Percentiles rank a stretch among this genome's conserved stretches.
phyloP scores from a whole-genome alignment of 2,888 invertebrate genomes.

The Ypsolopha scabrella region DNA sequence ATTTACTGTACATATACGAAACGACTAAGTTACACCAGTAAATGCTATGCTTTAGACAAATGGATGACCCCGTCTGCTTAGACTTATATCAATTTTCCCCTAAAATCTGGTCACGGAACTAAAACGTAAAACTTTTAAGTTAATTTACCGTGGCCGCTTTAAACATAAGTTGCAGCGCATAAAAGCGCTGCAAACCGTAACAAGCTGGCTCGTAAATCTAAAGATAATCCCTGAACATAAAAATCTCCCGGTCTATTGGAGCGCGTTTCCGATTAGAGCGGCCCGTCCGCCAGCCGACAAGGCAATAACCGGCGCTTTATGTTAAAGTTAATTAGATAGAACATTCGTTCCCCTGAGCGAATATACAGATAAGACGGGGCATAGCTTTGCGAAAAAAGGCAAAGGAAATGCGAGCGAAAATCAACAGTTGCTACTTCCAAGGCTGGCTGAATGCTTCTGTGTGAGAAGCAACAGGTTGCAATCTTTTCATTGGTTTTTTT shows the following conservation, averaged over 20 bases:
- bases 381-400: slow-evolving; percentile 24
- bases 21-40: no score
- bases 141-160: no score
- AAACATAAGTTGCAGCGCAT: background rate
- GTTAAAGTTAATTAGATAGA: slow-evolving; percentile 65
- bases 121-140: no score
- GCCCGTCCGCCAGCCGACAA: slow-evolving; percentile 36
- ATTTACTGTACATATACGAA: no score
- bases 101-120: no score
- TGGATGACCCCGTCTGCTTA: no score
- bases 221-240: slow-evolving; percentile 11
- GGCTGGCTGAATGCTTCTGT: background rate
- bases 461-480: slow-evolving; percentile 7
- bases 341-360: slow-evolving; percentile 60
- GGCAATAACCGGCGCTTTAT: slow-evolving; percentile 59
- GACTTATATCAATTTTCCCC: no score
- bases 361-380: slow-evolving; percentile 44
- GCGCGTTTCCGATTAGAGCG: slow-evolving; percentile 41
- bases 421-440: slow-evolving; percentile 13
- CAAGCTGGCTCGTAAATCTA: slow-evolving; percentile 1
- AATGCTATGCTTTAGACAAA: no score
- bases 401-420: slow-evolving; percentile 36
- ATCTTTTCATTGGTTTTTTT: background rate
- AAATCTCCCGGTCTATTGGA: slow-evolving; percentile 27
- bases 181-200: slow-evolving; percentile 1